Percentiles rank a stretch among this genome's conserved stretches.
These are phyloP conservation scores for Pluvianellus socialis DNA, from an alignment of 2,113 vertebrate species.

Conservation along the genomic window DNA sequence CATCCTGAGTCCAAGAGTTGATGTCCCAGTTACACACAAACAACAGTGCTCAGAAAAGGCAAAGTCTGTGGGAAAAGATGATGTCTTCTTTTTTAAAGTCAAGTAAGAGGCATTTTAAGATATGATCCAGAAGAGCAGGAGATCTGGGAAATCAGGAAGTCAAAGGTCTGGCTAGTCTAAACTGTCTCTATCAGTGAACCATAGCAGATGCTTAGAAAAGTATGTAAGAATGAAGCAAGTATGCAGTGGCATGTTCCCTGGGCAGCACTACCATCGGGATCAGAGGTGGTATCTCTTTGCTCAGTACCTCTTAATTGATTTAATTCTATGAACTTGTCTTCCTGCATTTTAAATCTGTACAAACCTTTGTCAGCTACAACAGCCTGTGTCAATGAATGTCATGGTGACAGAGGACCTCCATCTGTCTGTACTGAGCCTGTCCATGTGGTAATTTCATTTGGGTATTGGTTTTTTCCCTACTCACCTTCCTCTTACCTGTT, in stretches of 20 bases:
- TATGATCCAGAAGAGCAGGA: background rate
- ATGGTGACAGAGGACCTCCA: background rate
- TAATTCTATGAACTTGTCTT: background rate
- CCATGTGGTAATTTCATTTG: background rate
- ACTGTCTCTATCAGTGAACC: background rate
- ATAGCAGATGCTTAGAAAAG: background rate
- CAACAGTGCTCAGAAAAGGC: background rate
- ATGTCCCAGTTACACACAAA: fast-evolving
- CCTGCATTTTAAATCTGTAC: background rate
- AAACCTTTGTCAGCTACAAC: background rate
- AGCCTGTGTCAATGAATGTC: background rate
- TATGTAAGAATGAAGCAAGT: background rate
- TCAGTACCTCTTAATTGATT: background rate
- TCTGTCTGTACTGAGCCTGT: background rate
- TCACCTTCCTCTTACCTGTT: background rate
- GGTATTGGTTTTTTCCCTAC: background rate
- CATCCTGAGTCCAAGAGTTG: background rate
- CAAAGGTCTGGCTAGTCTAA: background rate
- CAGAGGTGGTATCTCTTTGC: background rate
- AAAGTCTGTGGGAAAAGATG: background rate
- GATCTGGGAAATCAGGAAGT: background rate
- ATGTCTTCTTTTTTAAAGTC: background rate
- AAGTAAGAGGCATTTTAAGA: background rate
- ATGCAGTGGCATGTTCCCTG: background rate
- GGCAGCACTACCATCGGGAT: background rate